phyloP scores from a whole-genome alignment of 1,140 invertebrate species.

The Brachionus koreanus region DNA sequence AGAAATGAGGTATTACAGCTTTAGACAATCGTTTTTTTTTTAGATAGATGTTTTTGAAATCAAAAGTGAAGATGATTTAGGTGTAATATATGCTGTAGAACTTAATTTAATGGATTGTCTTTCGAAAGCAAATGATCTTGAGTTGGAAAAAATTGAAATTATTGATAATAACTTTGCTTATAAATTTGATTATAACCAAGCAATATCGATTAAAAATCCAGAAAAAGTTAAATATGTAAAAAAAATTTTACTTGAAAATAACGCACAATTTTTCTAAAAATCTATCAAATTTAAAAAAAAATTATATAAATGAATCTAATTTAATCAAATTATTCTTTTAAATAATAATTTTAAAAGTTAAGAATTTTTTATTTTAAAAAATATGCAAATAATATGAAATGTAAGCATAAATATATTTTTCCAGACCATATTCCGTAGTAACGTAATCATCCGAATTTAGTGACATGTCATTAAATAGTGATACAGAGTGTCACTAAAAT shows the following conservation, averaged over 20 bases:
- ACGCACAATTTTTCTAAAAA: conserved; percentile 36
- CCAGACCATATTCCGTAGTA: too few relatives aligned
- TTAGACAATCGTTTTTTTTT: neutral
- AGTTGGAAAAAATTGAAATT: conserved; percentile 30
- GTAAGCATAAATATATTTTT: too few relatives aligned
- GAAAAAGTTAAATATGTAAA: neutral
- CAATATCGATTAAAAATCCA: conserved; percentile 13
- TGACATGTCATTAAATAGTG: too few relatives aligned
- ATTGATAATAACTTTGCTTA: neutral
- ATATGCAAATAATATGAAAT: too few relatives aligned
- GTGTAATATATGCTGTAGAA: conserved; percentile 5
- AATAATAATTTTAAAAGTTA: too few relatives aligned
- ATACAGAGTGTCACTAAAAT: too few relatives aligned
- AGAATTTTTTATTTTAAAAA: too few relatives aligned
- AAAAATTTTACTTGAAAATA: conserved; percentile 34
- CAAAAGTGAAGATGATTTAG: neutral
- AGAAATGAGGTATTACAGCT: neutral
- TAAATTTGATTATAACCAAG: conserved; percentile 11
- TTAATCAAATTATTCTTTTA: too few relatives aligned
- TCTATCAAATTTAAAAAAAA: neutral
- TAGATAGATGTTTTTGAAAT: conserved; percentile 39
- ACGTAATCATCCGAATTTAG: too few relatives aligned
- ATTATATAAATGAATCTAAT: too few relatives aligned
- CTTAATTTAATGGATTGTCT: neutral
- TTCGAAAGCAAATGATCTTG: conserved; percentile 7